Evolutionary conservation across 1,140 invertebrate species (phyloP).

Genomic region (Rhyzopertha dominica): DNA sequence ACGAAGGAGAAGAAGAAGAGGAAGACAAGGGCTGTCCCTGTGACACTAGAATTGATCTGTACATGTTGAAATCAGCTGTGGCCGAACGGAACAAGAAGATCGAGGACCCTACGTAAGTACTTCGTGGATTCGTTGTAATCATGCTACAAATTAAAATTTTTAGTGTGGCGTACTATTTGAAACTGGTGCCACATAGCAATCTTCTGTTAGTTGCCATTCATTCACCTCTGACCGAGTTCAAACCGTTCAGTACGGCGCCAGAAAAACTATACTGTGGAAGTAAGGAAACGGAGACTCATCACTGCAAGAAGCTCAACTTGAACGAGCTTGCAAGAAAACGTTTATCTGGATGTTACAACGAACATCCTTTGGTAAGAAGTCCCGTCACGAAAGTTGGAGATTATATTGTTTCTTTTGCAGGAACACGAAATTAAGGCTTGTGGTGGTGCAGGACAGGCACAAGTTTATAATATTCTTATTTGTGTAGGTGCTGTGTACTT

Average conservation of each 20-base stretch:
- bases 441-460: slow-evolving; percentile 44
- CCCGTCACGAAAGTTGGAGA: slow-evolving; percentile 2
- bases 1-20: slow-evolving; percentile 39
- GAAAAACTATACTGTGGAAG: slow-evolving; percentile 46
- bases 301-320: slow-evolving; percentile 70
- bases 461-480: no score
- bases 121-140: no score
- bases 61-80: slow-evolving; percentile 63
- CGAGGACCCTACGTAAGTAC: no score
- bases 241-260: slow-evolving; percentile 45
- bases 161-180: slow-evolving; percentile 68
- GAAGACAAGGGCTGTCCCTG: slow-evolving; percentile 52
- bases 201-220: slow-evolving; percentile 73
- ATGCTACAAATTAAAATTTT: no score
- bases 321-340: slow-evolving; percentile 61
- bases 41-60: slow-evolving; percentile 61
- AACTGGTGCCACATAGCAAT: slow-evolving; percentile 70
- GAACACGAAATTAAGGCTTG: slow-evolving; percentile 53
- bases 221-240: slow-evolving; percentile 33
- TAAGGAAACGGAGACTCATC: slow-evolving; percentile 45
- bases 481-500: no score
- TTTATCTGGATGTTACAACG: slow-evolving; percentile 67
- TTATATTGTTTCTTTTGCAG: slow-evolving; percentile 33
- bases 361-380: slow-evolving; percentile 58
- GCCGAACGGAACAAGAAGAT: no score